Base-by-base conservation (phyloP, 2,797 vertebrate species). In the Ctenosaura bakeri region DNA sequence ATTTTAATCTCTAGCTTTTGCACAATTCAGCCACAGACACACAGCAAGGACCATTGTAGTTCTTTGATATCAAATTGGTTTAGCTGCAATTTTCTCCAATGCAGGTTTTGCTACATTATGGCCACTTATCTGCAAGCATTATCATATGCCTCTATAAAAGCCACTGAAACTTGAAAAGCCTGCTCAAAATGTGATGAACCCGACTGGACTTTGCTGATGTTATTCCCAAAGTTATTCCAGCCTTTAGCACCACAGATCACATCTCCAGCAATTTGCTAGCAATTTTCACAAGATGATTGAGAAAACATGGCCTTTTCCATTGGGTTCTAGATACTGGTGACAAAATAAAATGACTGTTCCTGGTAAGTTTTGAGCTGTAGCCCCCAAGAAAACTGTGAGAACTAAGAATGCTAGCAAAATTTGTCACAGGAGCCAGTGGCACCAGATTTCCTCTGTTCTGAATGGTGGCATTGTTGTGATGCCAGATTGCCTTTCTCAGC, bases 21-120 rank as follows among this genome's bases (percentile, higher is more conserved):
- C 5, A 32, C 87, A 93, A 91, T 78, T 4, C 56, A 92, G 50
- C 20, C 86, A 82, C 1, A 93, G 77, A 74, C 32, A n/a, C 35
- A 56, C 35, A 56, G 32, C 50, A 89, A 88, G 89, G 84, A 76
- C 78, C 88, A 78, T 83, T 66, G 73, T 56, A 66, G 90, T 78
- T 92, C 92, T 94, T 86, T 94, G 52, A 88, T 94, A 93, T 42
- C 90, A 86, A 26, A 62, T 86, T 32, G 29, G 62, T 66, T 64
- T 76, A 66, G 42, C 12, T 71, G 24, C 56, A 38, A 14, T 81
- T 71, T 66, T 73, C 83, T 52, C 29, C 85, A 64, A 82, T 26
- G 1, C 24, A 56, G 35, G 12, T 29, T 56, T 13, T 42, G 52
- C 64, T 73, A 59, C 24, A 7, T 79, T 80, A 62, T 71, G 26